Conservation (phyloP, 2,797 vertebrate genomes). For the Macrochelys suwanniensis region DNA sequence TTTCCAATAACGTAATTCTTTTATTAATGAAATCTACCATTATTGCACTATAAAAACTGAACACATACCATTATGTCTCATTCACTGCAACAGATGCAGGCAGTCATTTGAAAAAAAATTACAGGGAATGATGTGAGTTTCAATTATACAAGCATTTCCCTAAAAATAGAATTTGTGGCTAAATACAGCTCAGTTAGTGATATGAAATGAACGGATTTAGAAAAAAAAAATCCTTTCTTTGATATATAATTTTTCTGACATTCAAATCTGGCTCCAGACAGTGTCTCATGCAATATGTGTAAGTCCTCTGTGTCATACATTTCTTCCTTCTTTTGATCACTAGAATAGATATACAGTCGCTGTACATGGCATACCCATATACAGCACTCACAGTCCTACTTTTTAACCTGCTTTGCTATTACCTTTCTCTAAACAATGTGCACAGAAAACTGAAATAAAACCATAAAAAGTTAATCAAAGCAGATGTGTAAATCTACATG, state of each 20-base stretch:
- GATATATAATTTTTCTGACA: not conserved
- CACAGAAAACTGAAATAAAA: slow-evolving; percentile 27
- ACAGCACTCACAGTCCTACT: not conserved
- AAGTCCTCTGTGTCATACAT: not conserved
- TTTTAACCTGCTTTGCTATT: not conserved
- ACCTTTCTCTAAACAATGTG: not conserved
- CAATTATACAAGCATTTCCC: slow-evolving; percentile 22
- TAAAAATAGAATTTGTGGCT: slow-evolving; percentile 31
- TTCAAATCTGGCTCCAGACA: not conserved
- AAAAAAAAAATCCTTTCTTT: not conserved
- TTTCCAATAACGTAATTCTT: slow-evolving; percentile 46
- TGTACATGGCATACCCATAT: not conserved
- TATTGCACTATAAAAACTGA: slow-evolving; percentile 32
- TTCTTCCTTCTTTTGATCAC: not conserved
- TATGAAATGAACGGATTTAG: slow-evolving; percentile 16
- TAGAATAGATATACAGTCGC: not conserved
- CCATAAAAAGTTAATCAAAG: not conserved
- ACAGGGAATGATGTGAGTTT: slow-evolving; percentile 30
- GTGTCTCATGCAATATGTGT: slow-evolving; percentile 1
- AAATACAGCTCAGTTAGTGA: slow-evolving; percentile 18
- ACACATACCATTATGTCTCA: not conserved
- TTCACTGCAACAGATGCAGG: slow-evolving; percentile 19
- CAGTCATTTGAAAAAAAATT: slow-evolving; percentile 32
- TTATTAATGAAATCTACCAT: slow-evolving; percentile 42
- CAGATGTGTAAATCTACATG: not conserved